Conservation (phyloP, 2,113 vertebrate species). For the Calonectris borealis region DNA sequence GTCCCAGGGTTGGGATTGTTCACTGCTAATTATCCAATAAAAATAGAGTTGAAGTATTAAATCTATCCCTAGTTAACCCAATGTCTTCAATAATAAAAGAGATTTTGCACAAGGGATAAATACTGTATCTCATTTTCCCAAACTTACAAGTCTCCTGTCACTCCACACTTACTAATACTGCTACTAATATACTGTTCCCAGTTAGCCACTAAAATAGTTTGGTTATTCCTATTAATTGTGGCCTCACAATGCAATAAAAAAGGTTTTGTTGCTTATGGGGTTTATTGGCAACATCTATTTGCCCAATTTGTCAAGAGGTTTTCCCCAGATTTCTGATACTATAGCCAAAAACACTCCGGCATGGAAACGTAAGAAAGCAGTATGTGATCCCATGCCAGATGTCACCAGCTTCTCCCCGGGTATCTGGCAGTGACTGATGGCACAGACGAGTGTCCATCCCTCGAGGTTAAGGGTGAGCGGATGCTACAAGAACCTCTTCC, state of each 20-base stretch:
- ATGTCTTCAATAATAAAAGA: slow-evolving; percentile 74
- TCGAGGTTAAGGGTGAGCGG: neutral
- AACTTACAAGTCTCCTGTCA: slow-evolving; percentile 70
- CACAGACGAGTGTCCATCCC: neutral
- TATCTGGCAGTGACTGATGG: neutral
- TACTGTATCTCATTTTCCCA: slow-evolving; percentile 66
- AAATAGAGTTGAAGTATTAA: slow-evolving; percentile 66
- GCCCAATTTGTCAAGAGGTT: neutral
- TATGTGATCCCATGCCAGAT: neutral
- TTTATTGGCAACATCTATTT: neutral
- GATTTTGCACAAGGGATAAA: slow-evolving; percentile 79
- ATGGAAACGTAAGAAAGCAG: neutral
- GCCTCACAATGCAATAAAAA: slow-evolving; percentile 24
- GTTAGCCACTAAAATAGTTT: slow-evolving; percentile 69
- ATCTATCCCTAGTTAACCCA: slow-evolving; percentile 73
- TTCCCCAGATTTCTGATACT: neutral
- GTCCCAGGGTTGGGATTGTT: slow-evolving; percentile 20
- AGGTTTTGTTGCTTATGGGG: neutral
- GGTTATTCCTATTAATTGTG: slow-evolving; percentile 72
- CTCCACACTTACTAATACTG: slow-evolving; percentile 66
- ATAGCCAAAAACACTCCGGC: neutral
- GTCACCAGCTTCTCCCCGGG: neutral
- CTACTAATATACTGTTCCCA: slow-evolving; percentile 70
- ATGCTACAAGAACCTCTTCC: neutral
- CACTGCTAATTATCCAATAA: slow-evolving; percentile 70